Conservation (phyloP, 2,888 invertebrate genomes). For the Exephanes ischioxanthus region DNA sequence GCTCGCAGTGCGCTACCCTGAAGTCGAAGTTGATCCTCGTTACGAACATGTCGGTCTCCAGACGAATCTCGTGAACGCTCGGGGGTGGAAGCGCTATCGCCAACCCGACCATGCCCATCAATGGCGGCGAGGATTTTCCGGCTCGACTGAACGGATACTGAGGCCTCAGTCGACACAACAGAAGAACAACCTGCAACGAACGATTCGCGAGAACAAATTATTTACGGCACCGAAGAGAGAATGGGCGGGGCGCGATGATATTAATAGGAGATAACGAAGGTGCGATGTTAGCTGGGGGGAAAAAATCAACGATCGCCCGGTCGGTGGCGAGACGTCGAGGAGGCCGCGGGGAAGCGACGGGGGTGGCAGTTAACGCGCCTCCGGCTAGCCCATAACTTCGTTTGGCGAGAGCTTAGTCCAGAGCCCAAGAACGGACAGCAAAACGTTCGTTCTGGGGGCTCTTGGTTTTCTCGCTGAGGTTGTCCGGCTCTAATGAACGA, state of each 20-base stretch:
- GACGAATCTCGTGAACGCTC: slow-evolving; percentile 97
- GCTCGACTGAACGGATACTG: slow-evolving; percentile 97
- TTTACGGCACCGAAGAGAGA: slow-evolving; percentile 25
- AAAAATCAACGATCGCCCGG: slow-evolving; percentile 51
- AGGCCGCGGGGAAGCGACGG: slow-evolving; percentile 43
- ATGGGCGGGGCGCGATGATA: slow-evolving; percentile 37
- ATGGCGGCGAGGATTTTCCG: slow-evolving; percentile 93
- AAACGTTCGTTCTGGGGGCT: slow-evolving; percentile 63
- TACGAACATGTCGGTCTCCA: slow-evolving; percentile 98
- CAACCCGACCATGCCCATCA: slow-evolving; percentile 97
- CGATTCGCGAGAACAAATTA: slow-evolving; percentile 35
- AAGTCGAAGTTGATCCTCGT: slow-evolving; percentile 98
- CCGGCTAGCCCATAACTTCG: slow-evolving; percentile 71
- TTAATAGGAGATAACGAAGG: slow-evolving; percentile 64
- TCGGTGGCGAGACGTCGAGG: slow-evolving; percentile 36
- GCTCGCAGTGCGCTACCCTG: slow-evolving; percentile 98
- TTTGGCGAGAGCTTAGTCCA: slow-evolving; percentile 70
- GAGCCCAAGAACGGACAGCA: slow-evolving; percentile 66
- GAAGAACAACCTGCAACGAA: slow-evolving; percentile 93
- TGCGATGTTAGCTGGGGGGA: slow-evolving; percentile 40
- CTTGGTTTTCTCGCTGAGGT: slow-evolving; percentile 51
- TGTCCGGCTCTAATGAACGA: slow-evolving; percentile 68
- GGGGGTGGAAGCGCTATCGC: slow-evolving; percentile 99
- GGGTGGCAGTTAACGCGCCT: slow-evolving; percentile 68
- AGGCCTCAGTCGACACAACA: slow-evolving; percentile 96